Base-by-base conservation (phyloP, 2,888 invertebrate genomes). In the Drosophila mayaguana region DNA sequence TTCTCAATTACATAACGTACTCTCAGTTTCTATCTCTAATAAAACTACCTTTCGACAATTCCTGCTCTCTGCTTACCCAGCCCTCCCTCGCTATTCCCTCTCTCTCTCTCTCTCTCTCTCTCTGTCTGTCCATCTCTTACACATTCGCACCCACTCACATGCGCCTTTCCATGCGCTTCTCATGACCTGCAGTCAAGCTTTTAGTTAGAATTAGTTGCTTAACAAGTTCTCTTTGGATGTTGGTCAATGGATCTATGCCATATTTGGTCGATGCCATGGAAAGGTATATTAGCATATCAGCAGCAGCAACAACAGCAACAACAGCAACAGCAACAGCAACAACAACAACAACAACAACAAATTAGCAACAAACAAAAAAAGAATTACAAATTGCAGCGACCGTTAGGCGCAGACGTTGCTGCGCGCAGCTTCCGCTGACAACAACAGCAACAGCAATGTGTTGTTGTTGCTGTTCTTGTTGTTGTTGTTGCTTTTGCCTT, bases 321-420 rank as follows among this genome's bases (percentile, higher is more conserved):
- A 0, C n/a, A 32, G 1, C 2, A 14, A 20, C 25, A 9, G 9
- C 8, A 45, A 9, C 3, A 20, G 2, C 20, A 40, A 51, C 5
- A 7, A 20, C 12, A 43, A 40, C 51, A 28, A 11, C 32, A 2
- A 40, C 20, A 12, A 3, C 2, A 28, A 4, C 12, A 20, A 40
- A n/a, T 34, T 34, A 42, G 42, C 63, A 61, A 43, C 42, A 62
- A 62, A 45, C 60, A 45, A 16, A 14, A 53, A 55, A 28, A 43
- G 73, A 76, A 60, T 65, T 76, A 77, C 75, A 75, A 75, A 78
- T 73, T 79, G 64, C 75, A 57, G 66, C 66, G 66, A 75, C 78
- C 78, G 78, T 78, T 78, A 78, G 70, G 18, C 48, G 66, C 74
- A 51, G 51, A 36, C 51, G 34, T 14, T 51, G 51, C 74, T 61